Base-by-base conservation (phyloP, 2,113 vertebrate species). In the Mystacornis crossleyi region DNA sequence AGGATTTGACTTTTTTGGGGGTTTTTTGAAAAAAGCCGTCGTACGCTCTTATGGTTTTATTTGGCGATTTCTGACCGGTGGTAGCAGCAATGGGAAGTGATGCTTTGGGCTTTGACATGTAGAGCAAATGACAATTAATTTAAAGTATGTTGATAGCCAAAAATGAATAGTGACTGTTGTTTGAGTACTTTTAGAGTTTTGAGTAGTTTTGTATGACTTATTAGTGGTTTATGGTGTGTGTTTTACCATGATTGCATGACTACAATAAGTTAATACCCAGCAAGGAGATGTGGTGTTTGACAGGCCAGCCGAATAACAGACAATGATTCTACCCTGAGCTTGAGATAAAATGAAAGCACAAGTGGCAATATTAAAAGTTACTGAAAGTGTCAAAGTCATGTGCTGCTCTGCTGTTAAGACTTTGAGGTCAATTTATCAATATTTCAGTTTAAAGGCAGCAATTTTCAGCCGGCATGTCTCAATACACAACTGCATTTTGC, bases 1-100 rank as follows among this genome's bases (percentile, higher is more conserved):
- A 95, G 83, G 81, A 97, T 96, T 90, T 94, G 48, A 93, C 81
- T 94, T n/a, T 33, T 55, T 40, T 40, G 40, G 9, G 20, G 11
- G 12, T n/a, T 31, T 36, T 61, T 50, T 25, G 10, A 8, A 60
- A 61, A 54, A 38, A 77, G 33, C 43, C 36, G 54, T 92, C 12
- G 14, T 96, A 34, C 5, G 17, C 43, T 88, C 40, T 92, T 93
- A 29, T 48, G 90, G 10, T 62, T 83, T 89, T 92, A 23, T 90
- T 90, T 89, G 66, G 83, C 86, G 66, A 54, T 91, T 61, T 93
- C 71, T 82, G 58, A 51, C 87, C 1, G 2, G 47, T 75, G 66
- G 48, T 65, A 73, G 66, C 70, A 25, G 51, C 92, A 86, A 61
- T 91, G 88, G 80, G 95, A 97, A 95, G 79, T 96, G 50, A 82